Conservation (phyloP, 1,140 invertebrate species). For the Eciton burchellii region DNA sequence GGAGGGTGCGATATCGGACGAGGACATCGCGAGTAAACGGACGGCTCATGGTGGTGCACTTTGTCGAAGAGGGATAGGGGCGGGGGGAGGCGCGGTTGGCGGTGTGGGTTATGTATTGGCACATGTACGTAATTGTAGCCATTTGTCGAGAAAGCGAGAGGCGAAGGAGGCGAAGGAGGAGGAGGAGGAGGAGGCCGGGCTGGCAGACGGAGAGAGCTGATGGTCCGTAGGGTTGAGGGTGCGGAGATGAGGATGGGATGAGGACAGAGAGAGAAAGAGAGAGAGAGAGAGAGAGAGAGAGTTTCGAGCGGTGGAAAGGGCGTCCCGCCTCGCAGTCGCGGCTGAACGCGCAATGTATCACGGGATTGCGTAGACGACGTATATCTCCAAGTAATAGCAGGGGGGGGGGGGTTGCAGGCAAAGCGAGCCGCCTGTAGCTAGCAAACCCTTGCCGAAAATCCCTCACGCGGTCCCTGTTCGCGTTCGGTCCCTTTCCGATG, state of each 20-base stretch:
- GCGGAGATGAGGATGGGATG: background rate
- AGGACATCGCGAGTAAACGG: conserved; percentile 62
- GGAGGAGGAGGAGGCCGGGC: conserved; percentile 29
- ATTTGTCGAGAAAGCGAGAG: conserved; percentile 78
- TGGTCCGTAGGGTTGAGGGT: no score
- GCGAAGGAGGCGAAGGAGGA: conserved; percentile 53
- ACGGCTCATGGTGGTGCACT: conserved; percentile 65
- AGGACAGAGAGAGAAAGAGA: conserved; percentile 14
- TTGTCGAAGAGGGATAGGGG: conserved; percentile 61
- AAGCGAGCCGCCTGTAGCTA: conserved; percentile 41
- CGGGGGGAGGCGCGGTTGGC: conserved; percentile 32
- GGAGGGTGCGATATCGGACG: conserved; percentile 58
- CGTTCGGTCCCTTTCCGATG: background rate
- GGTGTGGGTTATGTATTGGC: conserved; percentile 78
- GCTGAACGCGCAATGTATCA: conserved; percentile 82
- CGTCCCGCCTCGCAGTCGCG: conserved; percentile 73
- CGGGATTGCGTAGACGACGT: conserved; percentile 80
- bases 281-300: conserved; percentile 19
- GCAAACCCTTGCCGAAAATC: conserved; percentile 73
- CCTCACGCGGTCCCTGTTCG: conserved; percentile 39
- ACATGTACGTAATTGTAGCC: conserved; percentile 81
- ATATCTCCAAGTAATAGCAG: conserved; percentile 79
- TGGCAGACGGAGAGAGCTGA: conserved; percentile 60
- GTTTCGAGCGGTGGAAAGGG: conserved; percentile 64
- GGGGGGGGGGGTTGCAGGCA: conserved; percentile 62